Evolutionary conservation across 2,113 vertebrate species (phyloP), one percentile per base, ranked within the genome.

Genomic region (Rhynchopsitta pachyrhyncha): DNA sequence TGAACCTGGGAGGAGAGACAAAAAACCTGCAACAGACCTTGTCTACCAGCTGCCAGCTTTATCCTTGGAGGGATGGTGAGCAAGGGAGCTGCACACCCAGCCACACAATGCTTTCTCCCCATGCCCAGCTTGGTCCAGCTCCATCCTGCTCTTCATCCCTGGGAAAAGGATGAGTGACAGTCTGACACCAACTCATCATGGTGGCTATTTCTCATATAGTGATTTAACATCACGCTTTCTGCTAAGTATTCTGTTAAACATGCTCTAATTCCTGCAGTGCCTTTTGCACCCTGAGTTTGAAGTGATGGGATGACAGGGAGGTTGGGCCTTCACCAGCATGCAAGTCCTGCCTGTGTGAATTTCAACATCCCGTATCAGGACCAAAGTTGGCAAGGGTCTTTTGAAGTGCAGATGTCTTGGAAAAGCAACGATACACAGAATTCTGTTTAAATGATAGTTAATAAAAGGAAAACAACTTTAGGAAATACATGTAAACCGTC

Each of bases 401-500:
- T 55, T 69, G 85, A 89, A 89, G 59, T 2, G 55, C 88, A 94
- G 95, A 91, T 96, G 94, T 94, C 59, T 71, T 13, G 50, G 90
- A 53, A 88, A 66, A 92, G 90, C 42, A 75, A 4, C 0, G 35
- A 77, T 28, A 46, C 55, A 55, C 17, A 4, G 46, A 75, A 84
- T 82, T 85, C 20, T 93, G 35, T 53, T 88, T 82, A 92, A 92
- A 69, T 76, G 77, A 91, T 37, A 82, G 88, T 49, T 49, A 94
- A 82, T 84, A 95, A 94, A 97, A 96, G 69, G 88, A 88, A 93
- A 97, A 82, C 82, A 94, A 84, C 88, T 60, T 77, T 91, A 90
- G 96, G 95, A 95, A 96, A 95, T 95, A 74, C 49, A 92, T 69
- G 88, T 78, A 85, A 97, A 94, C 86, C 94, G 59, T 95, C 67